These are phyloP conservation scores for Lasioglossum baleicum DNA, from an alignment of 1,140 invertebrate genomes.

Conservation along the genomic window DNA sequence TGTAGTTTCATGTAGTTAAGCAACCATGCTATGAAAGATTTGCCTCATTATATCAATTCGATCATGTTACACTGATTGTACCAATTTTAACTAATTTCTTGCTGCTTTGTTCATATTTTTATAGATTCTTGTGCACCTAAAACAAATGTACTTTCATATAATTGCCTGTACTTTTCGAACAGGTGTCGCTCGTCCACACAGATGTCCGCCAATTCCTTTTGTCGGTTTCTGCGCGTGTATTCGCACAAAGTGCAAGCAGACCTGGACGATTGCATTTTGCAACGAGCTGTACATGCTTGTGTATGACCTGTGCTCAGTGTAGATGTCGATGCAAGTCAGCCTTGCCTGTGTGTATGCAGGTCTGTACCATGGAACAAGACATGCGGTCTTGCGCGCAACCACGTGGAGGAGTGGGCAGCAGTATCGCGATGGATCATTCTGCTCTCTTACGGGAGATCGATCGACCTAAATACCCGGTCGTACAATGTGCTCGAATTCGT, in stretches of 20 bases:
- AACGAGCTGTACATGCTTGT: neutral
- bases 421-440: slow-evolving; percentile 44
- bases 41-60: too few relatives aligned
- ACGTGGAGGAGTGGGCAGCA: slow-evolving; percentile 40
- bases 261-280: neutral
- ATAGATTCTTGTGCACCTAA: too few relatives aligned
- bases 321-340: neutral
- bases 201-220: too few relatives aligned
- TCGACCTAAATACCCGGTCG: slow-evolving; percentile 32
- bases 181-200: too few relatives aligned
- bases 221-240: neutral
- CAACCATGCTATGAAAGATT: too few relatives aligned
- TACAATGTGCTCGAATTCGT: slow-evolving; percentile 44
- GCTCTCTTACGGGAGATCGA: slow-evolving; percentile 36
- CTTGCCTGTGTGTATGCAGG: neutral
- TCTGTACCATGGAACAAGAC: slow-evolving; percentile 28
- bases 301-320: neutral
- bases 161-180: too few relatives aligned
- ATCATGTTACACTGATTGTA: too few relatives aligned
- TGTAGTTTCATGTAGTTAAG: too few relatives aligned
- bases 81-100: too few relatives aligned
- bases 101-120: too few relatives aligned
- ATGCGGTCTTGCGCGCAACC: slow-evolving; percentile 32
- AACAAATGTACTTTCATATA: too few relatives aligned
- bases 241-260: neutral